These are phyloP conservation scores for Drosophila basisetae DNA, from an alignment of 2,888 invertebrate species.

Conservation along the genomic window DNA sequence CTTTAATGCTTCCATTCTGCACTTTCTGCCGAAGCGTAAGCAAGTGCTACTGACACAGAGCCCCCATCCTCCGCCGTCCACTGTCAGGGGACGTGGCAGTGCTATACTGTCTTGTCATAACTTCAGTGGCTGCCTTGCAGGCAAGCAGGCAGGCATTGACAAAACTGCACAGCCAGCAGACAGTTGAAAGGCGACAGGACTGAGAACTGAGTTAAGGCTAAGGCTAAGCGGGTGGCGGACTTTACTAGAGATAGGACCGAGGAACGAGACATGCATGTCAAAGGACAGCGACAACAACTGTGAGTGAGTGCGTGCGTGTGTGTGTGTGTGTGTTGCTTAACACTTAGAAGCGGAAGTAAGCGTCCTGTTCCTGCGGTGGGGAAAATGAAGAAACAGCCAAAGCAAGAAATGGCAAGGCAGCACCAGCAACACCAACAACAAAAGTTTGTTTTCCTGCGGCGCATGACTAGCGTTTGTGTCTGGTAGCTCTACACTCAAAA, in stretches of 20 bases:
- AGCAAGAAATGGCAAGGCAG: constrained; percentile 26
- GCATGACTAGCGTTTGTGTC: constrained; percentile 73
- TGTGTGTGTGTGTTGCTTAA: constrained; percentile 66
- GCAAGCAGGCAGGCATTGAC: constrained; percentile 61
- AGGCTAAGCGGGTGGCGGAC: constrained; percentile 23
- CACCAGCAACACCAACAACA: constrained; percentile 43
- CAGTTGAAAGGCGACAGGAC: constrained; percentile 23
- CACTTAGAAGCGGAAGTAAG: constrained; percentile 80
- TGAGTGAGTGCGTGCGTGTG: constrained; percentile 13
- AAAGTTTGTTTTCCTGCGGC: constrained; percentile 78
- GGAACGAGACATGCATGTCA: constrained; percentile 78
- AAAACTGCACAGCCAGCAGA: constrained; percentile 63
- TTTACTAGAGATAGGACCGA: constrained; percentile 40
- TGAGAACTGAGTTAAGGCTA: constrained; percentile 7
- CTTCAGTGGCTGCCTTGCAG: constrained; percentile 59
- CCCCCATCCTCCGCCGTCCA: background rate
- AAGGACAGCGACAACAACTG: constrained; percentile 62
- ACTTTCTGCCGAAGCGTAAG: constrained; percentile 50
- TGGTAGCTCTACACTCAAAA: constrained; percentile 22
- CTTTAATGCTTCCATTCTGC: constrained; percentile 74
- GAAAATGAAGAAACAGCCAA: constrained; percentile 35
- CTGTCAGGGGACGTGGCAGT: constrained; percentile 42
- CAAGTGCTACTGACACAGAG: constrained; percentile 32
- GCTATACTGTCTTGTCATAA: constrained; percentile 67
- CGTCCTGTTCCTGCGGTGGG: constrained; percentile 70